Conservation (phyloP, 1,140 invertebrate genomes). For the Lordiphosa clarofinis region DNA sequence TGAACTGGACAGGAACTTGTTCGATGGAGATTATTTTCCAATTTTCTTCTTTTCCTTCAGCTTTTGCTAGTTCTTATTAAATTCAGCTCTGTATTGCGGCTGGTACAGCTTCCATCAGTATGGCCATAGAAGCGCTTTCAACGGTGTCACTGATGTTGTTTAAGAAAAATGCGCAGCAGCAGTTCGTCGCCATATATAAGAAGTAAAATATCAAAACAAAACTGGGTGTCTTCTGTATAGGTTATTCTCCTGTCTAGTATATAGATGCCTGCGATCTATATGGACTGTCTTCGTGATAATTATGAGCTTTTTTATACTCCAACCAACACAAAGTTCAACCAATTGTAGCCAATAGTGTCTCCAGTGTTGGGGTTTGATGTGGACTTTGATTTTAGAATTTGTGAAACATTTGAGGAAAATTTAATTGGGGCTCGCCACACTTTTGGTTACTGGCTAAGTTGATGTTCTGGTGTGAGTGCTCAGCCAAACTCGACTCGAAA, state of each 20-base stretch:
- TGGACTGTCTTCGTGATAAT: constrained; percentile 9
- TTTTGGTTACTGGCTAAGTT: constrained; percentile 58
- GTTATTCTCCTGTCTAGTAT: constrained; percentile 39
- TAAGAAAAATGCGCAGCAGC: constrained; percentile 61
- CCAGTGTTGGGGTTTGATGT: not conserved
- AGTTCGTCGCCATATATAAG: constrained; percentile 49
- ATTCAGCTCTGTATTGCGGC: constrained; percentile 54
- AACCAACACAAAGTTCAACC: no score
- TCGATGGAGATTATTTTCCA: constrained; percentile 1
- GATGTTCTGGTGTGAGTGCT: constrained; percentile 33
- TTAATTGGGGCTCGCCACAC: constrained; percentile 32
- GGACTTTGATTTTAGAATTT: constrained; percentile 25
- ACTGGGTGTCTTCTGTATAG: constrained; percentile 17
- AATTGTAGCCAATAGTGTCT: no score
- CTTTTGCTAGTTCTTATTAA: constrained; percentile 1
- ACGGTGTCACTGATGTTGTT: constrained; percentile 42
- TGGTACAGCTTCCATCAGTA: constrained; percentile 32
- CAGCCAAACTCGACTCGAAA: constrained; percentile 62
- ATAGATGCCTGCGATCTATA: constrained; percentile 27
- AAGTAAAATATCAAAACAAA: constrained; percentile 14
- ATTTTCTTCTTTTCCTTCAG: not conserved
- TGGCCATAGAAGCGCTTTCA: constrained; percentile 34
- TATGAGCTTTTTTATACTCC: constrained; percentile 1
- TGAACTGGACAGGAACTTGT: not conserved
- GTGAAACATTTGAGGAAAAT: not conserved